Evolutionary conservation across 2,888 invertebrate genomes (phyloP).

Genomic region (Agrypnus murinus): DNA sequence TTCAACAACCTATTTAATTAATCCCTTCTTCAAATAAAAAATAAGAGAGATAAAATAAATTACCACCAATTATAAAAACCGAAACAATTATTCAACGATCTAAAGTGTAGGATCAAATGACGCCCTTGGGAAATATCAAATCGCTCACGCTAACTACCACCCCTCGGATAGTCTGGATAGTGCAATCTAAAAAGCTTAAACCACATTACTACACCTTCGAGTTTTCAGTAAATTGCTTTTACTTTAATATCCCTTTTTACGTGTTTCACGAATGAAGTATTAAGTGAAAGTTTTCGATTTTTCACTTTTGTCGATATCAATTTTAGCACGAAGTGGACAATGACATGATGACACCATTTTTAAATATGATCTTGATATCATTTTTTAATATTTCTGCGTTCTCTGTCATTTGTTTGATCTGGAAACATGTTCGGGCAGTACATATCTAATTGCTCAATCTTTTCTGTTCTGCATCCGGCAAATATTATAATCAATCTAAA

Average conservation of each 20-base stretch:
- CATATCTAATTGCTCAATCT: no score
- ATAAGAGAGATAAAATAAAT: background rate
- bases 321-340: constrained; percentile 11
- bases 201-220: constrained; percentile 26
- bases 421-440: no score
- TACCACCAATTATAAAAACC: constrained; percentile 20
- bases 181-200: constrained; percentile 33
- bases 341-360: background rate
- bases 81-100: background rate
- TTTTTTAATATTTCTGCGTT: no score
- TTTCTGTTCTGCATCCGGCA: no score
- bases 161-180: no score
- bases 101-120: constrained; percentile 39
- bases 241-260: constrained; percentile 34
- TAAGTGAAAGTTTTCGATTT: constrained; percentile 32
- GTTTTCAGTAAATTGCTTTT: constrained; percentile 30
- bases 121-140: constrained; percentile 41
- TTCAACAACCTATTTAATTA: no score
- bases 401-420: no score
- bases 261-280: constrained; percentile 21
- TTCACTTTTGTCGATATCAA: constrained; percentile 15
- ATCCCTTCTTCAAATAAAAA: no score
- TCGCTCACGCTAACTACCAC: constrained; percentile 39
- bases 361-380: no score
- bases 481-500: no score